These are phyloP conservation scores for Gavialis gangeticus DNA, from an alignment of 2,113 vertebrate genomes.

Conservation along the genomic window DNA sequence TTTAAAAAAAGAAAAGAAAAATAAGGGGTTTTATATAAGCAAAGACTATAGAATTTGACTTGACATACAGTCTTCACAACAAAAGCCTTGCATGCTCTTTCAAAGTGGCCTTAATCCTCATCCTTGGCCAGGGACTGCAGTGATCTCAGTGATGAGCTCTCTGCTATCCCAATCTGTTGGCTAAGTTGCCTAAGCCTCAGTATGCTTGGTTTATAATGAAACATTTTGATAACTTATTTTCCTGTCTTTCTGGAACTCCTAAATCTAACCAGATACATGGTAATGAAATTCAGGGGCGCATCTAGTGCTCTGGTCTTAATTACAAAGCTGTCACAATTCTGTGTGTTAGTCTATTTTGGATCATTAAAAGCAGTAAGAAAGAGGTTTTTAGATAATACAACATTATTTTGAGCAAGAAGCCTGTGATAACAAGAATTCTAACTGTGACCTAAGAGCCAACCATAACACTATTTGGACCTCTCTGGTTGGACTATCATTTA, in stretches of 20 bases:
- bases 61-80: neutral
- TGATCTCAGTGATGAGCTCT: neutral
- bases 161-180: neutral
- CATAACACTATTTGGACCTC: neutral
- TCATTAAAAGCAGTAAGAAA: neutral
- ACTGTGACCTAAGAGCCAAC: neutral
- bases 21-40: neutral
- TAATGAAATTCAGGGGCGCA: neutral
- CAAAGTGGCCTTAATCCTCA: rapidly evolving
- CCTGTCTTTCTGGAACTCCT: neutral
- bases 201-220: neutral
- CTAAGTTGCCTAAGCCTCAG: neutral
- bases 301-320: neutral
- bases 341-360: neutral
- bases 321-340: slow-evolving; percentile 22
- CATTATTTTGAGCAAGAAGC: slow-evolving; percentile 27
- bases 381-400: neutral
- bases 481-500: neutral
- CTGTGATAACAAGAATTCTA: slow-evolving; percentile 5
- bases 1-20: neutral
- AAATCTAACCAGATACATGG: neutral
- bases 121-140: neutral
- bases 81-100: neutral
- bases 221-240: neutral
- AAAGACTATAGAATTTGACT: neutral